A percentile compares a stretch with the other conserved stretches of the same genome.
Conservation (phyloP, 2,113 vertebrate genomes). For the Cygnus atratus region DNA sequence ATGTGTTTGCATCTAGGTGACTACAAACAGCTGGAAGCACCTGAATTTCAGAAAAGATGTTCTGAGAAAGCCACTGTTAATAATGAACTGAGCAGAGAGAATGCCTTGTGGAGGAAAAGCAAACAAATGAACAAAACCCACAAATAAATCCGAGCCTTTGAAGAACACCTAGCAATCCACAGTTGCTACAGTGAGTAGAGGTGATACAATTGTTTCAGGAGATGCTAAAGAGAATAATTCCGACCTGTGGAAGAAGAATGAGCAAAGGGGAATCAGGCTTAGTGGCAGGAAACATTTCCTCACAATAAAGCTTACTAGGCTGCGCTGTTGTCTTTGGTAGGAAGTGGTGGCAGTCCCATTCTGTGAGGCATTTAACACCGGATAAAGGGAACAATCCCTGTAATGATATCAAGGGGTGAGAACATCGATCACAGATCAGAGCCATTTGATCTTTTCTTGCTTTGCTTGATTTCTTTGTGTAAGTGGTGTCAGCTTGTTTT, state of each 20-base stretch:
- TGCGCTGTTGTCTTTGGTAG: not conserved
- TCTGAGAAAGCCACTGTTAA: not conserved
- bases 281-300: constrained; percentile 3
- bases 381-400: not conserved
- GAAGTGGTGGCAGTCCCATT: not conserved
- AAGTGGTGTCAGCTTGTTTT: not conserved
- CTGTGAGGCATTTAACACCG: not conserved
- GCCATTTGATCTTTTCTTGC: not conserved
- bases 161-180: not conserved
- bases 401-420: not conserved
- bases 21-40: not conserved
- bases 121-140: too few species aligned
- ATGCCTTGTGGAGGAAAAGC: not conserved
- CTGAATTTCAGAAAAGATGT: not conserved
- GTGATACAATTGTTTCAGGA: not conserved
- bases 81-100: not conserved
- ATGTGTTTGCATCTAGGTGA: not conserved
- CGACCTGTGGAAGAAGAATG: not conserved
- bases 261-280: not conserved
- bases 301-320: not conserved
- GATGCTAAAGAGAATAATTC: not conserved
- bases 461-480: not conserved
- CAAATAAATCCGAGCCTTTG: not conserved
- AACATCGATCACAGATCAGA: not conserved
- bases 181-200: not conserved